Percentiles rank a stretch among this genome's conserved stretches.
Evolutionary conservation across 2,797 vertebrate species (phyloP).

Genomic region (Eulemur mongoz): DNA sequence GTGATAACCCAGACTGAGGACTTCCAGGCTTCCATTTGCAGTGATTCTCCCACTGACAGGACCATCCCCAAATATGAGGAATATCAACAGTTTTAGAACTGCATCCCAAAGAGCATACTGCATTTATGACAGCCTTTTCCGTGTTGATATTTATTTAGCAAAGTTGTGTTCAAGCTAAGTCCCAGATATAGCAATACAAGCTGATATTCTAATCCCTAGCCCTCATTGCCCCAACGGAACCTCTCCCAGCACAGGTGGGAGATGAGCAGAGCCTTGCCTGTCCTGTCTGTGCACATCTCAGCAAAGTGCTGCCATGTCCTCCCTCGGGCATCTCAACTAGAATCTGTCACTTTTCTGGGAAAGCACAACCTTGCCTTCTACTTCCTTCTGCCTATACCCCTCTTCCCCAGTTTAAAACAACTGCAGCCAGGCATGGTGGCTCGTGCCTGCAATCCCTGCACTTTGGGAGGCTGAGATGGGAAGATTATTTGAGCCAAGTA

Average conservation of each 20-base stretch:
- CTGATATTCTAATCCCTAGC: background rate
- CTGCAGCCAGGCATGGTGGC: background rate
- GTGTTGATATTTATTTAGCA: background rate
- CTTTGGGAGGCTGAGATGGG: background rate
- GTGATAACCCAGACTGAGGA: background rate
- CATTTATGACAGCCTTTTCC: background rate
- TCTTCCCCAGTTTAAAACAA: conserved; percentile 6
- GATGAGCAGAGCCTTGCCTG: background rate
- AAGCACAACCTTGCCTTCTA: background rate
- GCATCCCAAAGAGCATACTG: background rate
- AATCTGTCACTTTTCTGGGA: background rate
- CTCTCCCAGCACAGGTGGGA: background rate
- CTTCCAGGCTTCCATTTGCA: background rate
- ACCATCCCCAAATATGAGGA: background rate
- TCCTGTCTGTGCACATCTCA: background rate
- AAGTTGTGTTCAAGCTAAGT: background rate
- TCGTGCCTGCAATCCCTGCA: background rate
- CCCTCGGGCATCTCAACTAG: background rate
- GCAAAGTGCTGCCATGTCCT: background rate
- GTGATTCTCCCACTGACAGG: background rate
- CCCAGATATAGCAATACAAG: background rate
- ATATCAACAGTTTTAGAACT: background rate
- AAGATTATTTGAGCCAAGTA: background rate
- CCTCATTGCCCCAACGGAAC: background rate
- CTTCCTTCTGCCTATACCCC: background rate